phyloP scores from a whole-genome alignment of 2,113 vertebrate genomes.

The Oplegnathus fasciatus region DNA sequence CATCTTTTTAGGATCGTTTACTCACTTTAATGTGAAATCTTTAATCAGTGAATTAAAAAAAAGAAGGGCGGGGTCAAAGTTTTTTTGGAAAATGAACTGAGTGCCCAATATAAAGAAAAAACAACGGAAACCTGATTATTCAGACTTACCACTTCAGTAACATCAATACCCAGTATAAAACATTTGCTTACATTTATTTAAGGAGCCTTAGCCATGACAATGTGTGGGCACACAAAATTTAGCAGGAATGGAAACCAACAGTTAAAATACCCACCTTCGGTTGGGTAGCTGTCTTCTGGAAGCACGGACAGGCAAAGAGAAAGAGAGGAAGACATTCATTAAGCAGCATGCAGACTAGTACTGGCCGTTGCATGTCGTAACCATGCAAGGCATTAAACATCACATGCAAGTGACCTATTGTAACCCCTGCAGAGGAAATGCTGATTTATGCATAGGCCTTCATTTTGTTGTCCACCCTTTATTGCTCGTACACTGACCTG shows the following conservation, averaged over 20 bases:
- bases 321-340: constrained; percentile 99
- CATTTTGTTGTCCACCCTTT: background rate
- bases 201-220: constrained; percentile 29
- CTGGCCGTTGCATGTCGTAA: constrained; percentile 95
- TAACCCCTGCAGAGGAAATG: constrained; percentile 83
- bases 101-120: background rate
- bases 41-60: background rate
- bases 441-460: constrained; percentile 39
- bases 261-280: constrained; percentile 93
- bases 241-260: background rate
- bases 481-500: constrained; percentile 33
- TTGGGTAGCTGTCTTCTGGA: constrained; percentile 98
- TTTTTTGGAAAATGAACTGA: background rate
- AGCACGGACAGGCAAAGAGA: constrained; percentile 96
- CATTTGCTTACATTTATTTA: constrained; percentile 26
- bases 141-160: constrained; percentile 69
- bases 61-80: background rate
- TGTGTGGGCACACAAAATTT: background rate
- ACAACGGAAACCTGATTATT: constrained; percentile 5
- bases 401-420: constrained; percentile 93
- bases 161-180: constrained; percentile 27
- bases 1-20: background rate
- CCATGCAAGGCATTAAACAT: constrained; percentile 98
- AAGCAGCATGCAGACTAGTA: constrained; percentile 99
- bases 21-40: background rate